These are phyloP conservation scores for Eubasilissa regina DNA, from an alignment of 1,140 invertebrate genomes.

Conservation along the genomic window DNA sequence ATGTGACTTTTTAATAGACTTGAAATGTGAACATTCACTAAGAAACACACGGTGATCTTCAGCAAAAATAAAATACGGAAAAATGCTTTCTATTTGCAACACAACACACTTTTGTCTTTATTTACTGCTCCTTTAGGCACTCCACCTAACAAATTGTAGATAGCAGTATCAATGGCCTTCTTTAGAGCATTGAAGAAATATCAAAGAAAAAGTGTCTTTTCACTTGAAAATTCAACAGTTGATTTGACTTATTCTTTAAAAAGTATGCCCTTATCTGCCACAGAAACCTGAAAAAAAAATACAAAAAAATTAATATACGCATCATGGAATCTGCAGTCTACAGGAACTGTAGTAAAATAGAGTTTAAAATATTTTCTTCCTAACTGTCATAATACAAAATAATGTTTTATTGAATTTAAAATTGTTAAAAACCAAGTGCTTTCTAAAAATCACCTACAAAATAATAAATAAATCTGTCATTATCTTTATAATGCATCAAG, in stretches of 20 bases:
- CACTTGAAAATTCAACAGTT: slow-evolving; percentile 6
- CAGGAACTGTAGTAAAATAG: neutral
- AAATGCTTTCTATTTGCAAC: slow-evolving; percentile 8
- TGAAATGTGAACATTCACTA: slow-evolving; percentile 21
- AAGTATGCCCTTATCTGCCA: slow-evolving; percentile 3
- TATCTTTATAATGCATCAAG: too few species aligned
- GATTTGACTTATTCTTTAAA: neutral
- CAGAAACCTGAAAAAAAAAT: slow-evolving; percentile 27
- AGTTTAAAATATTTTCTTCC: neutral
- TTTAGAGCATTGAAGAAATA: neutral
- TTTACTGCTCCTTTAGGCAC: slow-evolving; percentile 1
- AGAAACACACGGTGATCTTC: slow-evolving; percentile 25
- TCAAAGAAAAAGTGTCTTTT: slow-evolving; percentile 18
- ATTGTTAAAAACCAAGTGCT: too few species aligned
- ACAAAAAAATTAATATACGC: neutral
- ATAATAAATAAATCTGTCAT: too few species aligned
- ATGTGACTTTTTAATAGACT: neutral
- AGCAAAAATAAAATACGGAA: neutral
- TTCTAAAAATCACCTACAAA: too few species aligned
- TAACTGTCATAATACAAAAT: too few species aligned
- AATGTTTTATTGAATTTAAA: too few species aligned
- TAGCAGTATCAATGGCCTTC: neutral
- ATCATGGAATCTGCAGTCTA: too few species aligned
- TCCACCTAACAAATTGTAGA: slow-evolving; percentile 1
- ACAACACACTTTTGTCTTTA: slow-evolving; percentile 15